Base-by-base conservation (phyloP, 1,140 invertebrate genomes). In the Eubasilissa regina region DNA sequence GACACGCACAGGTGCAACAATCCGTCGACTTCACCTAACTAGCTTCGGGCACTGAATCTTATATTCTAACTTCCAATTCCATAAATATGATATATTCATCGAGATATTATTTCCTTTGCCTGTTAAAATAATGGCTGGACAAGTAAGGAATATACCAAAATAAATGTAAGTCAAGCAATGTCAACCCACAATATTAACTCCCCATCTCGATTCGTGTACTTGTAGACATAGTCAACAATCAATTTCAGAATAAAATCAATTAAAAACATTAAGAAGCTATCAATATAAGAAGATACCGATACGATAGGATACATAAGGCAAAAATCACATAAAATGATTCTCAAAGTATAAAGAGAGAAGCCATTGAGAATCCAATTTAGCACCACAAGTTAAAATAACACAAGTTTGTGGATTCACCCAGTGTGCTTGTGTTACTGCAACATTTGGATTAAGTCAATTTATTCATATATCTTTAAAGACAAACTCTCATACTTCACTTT, bases 281-380 rank as follows among this genome's bases (percentile, higher is more conserved):
- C 55, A 74, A 56, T 74, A 74, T 58, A 51, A 75, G 13, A 58
- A 43, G 15, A 76, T 64, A 68, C 47, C 51, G 75, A 77, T 21
- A 60, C 58, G 12, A 17, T 64, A 56, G 45, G 55, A 58, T 73
- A 73, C 43, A 58, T 73, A 78, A 78, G 77, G 77, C 77, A 73
- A 78, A 78, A 70, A 64, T 78, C 77, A 78, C 77, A 73, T 73
- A 73, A 68, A 43, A 68, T 72, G 77, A 78, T 74, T 78, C 66
- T 62, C 68, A 73, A 78, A 21, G 43, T 58, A 35, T 25, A 78
- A 78, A 62, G 55, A 78, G 66, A 51, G 44, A 74, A 58, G 77
- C 76, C 66, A 72, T 48, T 47, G 76, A 78, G 68, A 73, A 73
- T 73, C 68, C 25, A 62, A 73, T 78, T 78, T 58, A 78, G 77